These are phyloP conservation scores for Pomacea canaliculata DNA, from an alignment of 2,888 invertebrate genomes.

Conservation along the genomic window DNA sequence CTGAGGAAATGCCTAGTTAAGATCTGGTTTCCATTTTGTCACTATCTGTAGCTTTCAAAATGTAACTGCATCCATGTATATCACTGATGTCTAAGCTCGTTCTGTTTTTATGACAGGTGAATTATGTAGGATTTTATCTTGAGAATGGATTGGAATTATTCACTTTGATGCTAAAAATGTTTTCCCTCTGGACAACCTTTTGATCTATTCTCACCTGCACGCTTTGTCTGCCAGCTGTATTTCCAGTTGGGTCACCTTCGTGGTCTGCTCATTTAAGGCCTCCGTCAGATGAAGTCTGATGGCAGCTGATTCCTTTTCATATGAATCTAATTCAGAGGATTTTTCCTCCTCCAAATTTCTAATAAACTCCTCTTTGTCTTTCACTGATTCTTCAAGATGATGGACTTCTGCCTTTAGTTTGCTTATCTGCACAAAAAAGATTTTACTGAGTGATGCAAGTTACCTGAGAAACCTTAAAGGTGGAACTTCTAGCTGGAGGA, in stretches of 20 bases:
- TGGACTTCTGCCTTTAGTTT: conserved; percentile 40
- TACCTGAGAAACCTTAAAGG: neutral
- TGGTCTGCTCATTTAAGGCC: conserved; percentile 18
- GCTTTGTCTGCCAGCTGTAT: conserved; percentile 29
- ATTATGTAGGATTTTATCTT: no score
- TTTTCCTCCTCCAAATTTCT: conserved; percentile 13
- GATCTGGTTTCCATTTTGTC: neutral
- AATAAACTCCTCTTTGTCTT: conserved; percentile 28
- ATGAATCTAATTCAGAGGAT: neutral
- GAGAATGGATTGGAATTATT: no score
- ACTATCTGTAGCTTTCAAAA: no score
- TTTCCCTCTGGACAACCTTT: no score
- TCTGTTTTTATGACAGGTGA: no score
- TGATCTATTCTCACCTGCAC: no score
- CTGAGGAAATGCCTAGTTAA: no score
- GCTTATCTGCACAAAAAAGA: neutral
- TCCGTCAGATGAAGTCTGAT: conserved; percentile 24
- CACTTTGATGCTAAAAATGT: no score
- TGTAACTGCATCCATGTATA: no score
- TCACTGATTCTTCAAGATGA: conserved; percentile 29
- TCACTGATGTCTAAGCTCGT: no score
- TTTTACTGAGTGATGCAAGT: neutral
- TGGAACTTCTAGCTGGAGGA: no score
- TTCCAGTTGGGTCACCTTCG: conserved; percentile 30
- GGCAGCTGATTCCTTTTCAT: conserved; percentile 15